These are phyloP conservation scores for Coregonus ussuriensis DNA, from an alignment of 2,797 vertebrate species.

Conservation along the genomic window DNA sequence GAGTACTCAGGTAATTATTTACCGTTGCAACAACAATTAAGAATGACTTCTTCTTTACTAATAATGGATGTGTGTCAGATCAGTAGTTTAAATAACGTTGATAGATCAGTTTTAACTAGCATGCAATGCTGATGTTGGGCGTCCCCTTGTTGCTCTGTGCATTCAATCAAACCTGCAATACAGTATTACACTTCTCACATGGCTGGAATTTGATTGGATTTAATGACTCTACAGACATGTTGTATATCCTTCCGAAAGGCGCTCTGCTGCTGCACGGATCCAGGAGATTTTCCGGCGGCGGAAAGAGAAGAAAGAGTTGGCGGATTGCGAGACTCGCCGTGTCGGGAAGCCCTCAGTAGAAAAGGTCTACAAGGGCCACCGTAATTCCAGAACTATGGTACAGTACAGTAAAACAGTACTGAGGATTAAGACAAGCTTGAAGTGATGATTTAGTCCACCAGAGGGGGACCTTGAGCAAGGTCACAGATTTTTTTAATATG, in stretches of 20 bases:
- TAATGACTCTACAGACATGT: background rate
- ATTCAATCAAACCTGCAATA: background rate
- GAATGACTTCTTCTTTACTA: too few species aligned
- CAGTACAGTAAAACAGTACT: background rate
- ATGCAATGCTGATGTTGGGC: background rate
- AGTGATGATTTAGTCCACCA: background rate
- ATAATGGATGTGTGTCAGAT: too few species aligned
- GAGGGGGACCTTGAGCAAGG: background rate
- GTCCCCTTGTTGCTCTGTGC: background rate
- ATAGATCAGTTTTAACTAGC: background rate
- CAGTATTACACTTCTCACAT: background rate
- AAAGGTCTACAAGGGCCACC: slow-evolving; percentile 87
- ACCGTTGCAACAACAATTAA: too few species aligned
- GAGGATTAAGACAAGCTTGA: background rate
- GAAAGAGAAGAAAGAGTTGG: slow-evolving; percentile 88
- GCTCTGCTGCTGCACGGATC: slow-evolving; percentile 86
- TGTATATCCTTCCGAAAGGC: slow-evolving; percentile 61
- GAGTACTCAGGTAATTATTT: too few species aligned
- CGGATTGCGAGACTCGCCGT: slow-evolving; percentile 83
- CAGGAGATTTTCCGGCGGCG: slow-evolving; percentile 88
- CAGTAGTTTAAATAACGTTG: background rate
- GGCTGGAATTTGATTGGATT: background rate
- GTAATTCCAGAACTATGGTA: slow-evolving; percentile 78
- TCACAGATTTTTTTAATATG: background rate
- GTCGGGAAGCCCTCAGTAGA: slow-evolving; percentile 82